Base-by-base conservation (phyloP, 2,888 invertebrate species). In the Ormyrus pomaceus region DNA sequence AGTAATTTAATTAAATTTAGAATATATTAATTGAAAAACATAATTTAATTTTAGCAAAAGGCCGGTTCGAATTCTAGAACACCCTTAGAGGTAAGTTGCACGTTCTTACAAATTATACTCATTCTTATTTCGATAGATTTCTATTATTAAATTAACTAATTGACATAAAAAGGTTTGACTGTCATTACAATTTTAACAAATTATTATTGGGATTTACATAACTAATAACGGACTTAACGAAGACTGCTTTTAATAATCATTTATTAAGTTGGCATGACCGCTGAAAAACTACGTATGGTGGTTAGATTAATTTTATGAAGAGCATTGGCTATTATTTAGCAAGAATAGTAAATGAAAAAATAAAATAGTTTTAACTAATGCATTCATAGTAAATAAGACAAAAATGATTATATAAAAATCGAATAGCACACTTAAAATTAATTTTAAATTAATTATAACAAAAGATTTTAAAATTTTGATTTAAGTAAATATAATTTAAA, bases 1-100 rank as follows among this genome's bases (percentile, higher is more conserved):
- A 34, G 34, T 3, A 34, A 34, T 34, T 34, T 34, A 34, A 34
- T 34, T 34, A 34, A 34, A 34, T 34, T 34, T 34, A 34, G 34
- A 34, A 34, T 34, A 2, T 34, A 34, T 34, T 34, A 34, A 34
- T 34, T 34, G 3, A 34, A 34, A 34, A 34, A 34, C 2, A 34
- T 34, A 34, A 34, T 34, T 34, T 34, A 34, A 81, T 66, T 88
- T 81, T 85, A 89, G 89, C 87, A 88, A 84, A 88, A 82, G 62
- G 59, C 48, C 11, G 75, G 70, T 50, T 62, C 45, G 34, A 58
- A 51, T 19, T 51, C 84, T 10, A 84, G 80, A 79, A 46, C 82
- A 7, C 65, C 76, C n/a, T 34, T 80, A 13, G 85, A 86, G 85
- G 86, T 87, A 86, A 86, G 86, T 82, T n/a, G 10, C 13, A 56